A percentile compares a stretch with the other conserved stretches of the same genome.
phyloP scores from a whole-genome alignment of 2,888 invertebrate species.

The Notocelia uddmanniana region DNA sequence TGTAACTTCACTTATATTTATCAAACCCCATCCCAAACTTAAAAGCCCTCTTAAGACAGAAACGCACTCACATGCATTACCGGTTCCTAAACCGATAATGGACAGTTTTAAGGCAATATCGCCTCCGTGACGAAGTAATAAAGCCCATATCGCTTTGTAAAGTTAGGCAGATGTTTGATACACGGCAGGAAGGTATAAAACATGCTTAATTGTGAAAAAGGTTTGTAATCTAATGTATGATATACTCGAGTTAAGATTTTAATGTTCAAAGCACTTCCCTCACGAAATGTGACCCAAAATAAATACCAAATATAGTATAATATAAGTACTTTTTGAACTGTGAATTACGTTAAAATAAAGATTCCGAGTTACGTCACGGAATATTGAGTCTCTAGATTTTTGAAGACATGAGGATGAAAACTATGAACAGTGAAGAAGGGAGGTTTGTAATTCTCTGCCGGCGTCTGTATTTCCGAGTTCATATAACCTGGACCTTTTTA shows the following conservation, averaged over 20 bases:
- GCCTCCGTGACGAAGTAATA: neutral
- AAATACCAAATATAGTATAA: neutral
- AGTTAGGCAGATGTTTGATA: constrained; percentile 15
- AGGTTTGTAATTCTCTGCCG: no score
- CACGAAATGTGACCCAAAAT: neutral
- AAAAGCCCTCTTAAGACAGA: constrained; percentile 35
- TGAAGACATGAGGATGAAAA: neutral
- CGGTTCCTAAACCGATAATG: constrained; percentile 46
- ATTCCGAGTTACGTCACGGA: no score
- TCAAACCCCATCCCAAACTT: constrained; percentile 35
- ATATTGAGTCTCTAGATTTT: neutral
- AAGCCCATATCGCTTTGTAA: neutral
- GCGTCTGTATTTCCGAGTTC: no score
- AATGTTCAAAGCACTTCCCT: neutral
- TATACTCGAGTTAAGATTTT: constrained; percentile 21
- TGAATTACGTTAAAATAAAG: no score
- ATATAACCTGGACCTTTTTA: no score
- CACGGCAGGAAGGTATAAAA: constrained; percentile 38
- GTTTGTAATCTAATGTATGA: constrained; percentile 19
- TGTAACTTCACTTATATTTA: constrained; percentile 51
- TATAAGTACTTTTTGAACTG: no score
- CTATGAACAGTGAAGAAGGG: neutral
- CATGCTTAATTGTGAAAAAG: constrained; percentile 36
- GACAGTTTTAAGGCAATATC: neutral
- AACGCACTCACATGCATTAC: constrained; percentile 49